Evolutionary conservation across 2,888 invertebrate species (phyloP).

Genomic region (Acholoe squamosa): DNA sequence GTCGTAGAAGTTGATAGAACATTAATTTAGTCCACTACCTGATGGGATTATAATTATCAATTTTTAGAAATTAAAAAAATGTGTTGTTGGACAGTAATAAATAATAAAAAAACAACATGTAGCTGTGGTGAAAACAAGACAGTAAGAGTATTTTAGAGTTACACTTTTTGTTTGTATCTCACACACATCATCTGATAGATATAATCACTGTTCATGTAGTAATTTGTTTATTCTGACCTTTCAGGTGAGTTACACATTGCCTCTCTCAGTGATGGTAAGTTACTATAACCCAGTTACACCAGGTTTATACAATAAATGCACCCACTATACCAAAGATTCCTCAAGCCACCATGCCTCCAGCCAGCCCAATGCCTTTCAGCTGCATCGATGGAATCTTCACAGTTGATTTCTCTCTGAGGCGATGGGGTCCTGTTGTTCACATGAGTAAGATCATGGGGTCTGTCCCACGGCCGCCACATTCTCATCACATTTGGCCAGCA

Average conservation of each 20-base stretch:
- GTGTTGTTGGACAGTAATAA: no score
- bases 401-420: neutral
- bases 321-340: neutral
- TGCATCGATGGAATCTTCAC: slow-evolving; percentile 40
- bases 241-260: neutral
- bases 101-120: no score
- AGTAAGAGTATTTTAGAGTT: no score
- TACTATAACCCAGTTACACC: neutral
- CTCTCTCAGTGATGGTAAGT: slow-evolving; percentile 2
- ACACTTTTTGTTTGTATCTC: no score
- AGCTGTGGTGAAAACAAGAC: no score
- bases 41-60: no score
- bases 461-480: neutral
- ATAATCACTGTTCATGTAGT: no score
- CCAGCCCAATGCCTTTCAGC: neutral
- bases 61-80: no score
- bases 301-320: neutral
- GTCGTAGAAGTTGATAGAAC: no score
- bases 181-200: no score
- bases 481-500: neutral
- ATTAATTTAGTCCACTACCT: no score
- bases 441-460: slow-evolving; percentile 13
- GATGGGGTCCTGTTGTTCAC: slow-evolving; percentile 7
- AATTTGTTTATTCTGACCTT: neutral
- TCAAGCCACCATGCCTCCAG: neutral